Conservation (phyloP, 2,888 invertebrate species). For the Mesopsocus fuscifrons region DNA sequence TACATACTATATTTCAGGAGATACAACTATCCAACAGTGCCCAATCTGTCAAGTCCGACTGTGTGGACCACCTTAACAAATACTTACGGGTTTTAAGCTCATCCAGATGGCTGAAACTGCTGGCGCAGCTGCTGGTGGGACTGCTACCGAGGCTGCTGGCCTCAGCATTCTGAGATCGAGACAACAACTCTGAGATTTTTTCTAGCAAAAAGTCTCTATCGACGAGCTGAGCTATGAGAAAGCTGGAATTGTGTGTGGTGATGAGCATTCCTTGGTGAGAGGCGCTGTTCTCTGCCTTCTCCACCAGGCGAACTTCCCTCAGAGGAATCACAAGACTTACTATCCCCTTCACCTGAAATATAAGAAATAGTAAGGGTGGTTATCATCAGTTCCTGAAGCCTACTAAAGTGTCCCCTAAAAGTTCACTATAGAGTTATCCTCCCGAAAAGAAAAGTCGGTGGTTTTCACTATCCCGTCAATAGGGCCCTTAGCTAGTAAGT, state of each 20-base stretch:
- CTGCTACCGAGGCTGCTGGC: constrained; percentile 17
- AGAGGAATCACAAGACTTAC: constrained; percentile 81
- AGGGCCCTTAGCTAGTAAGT: too few relatives aligned
- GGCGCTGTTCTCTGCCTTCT: constrained; percentile 51
- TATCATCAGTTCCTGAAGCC: too few relatives aligned
- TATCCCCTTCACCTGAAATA: constrained; percentile 45
- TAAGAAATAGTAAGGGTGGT: neutral
- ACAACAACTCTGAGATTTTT: constrained; percentile 74
- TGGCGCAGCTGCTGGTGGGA: constrained; percentile 13
- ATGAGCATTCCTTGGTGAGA: constrained; percentile 59
- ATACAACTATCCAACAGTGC: too few relatives aligned
- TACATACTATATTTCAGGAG: too few relatives aligned
- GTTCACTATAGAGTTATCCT: too few relatives aligned
- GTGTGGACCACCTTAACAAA: too few relatives aligned
- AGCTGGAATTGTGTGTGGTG: constrained; percentile 54
- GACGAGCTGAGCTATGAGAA: constrained; percentile 72
- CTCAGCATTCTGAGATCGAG: constrained; percentile 32
- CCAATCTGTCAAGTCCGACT: too few relatives aligned
- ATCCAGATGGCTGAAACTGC: constrained; percentile 14
- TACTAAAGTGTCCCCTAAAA: too few relatives aligned
- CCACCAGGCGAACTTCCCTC: constrained; percentile 59
- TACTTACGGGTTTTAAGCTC: constrained; percentile 19
- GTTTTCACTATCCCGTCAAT: too few relatives aligned
- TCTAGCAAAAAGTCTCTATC: constrained; percentile 77
- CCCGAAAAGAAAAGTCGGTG: too few relatives aligned